Evolutionary conservation across 2,113 vertebrate genomes (phyloP), one percentile per base, ranked within the genome.

Genomic region (Megaceryle maxima): DNA sequence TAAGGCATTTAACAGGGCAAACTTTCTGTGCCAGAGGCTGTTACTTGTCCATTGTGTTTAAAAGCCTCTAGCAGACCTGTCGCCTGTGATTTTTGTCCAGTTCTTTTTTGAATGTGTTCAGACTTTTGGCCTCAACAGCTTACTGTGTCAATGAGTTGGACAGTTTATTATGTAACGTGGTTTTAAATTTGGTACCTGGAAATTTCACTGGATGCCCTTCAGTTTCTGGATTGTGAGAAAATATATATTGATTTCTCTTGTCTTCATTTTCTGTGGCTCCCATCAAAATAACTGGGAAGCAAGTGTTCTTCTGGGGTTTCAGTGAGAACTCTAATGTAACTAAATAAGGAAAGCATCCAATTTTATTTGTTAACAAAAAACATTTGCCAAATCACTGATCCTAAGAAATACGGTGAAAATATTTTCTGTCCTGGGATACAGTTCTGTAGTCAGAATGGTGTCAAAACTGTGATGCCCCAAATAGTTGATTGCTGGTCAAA

Each of bases 1-100:
- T 80, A 88, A 76, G 72, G 44, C 80, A 77, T 86, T 96, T 92
- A 96, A 77, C 33, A 83, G 68, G 63, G 68, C 44, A 91, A 68
- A 80, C 16, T 86, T 83, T 66, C 41, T 77, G 31, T 90, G 83
- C 87, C 91, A 86, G 72, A 37, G 94, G 83, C 91, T 90, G 33
- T 66, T 88, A 72, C 46, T 82, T 94, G 62, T 92, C 89, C 59
- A 16, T 35, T 83, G 33, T 80, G 57, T 88, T 94, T 88, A 94
- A 81, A 69, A 86, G 68, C 26, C 21, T 77, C 55, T 66, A 53
- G 76, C 53, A 39, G 80, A 69, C 35, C 63, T 90, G 76, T 88
- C 80, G 50, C 33, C 44, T 69, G 11, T 77, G 76, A 81, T 91
- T 83, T 91, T 74, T 91, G 57, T 92, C 50, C 76, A 69, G 63